These are phyloP conservation scores for Probaryconus sp. DNA, from an alignment of 1,140 invertebrate genomes.

Conservation along the genomic window DNA sequence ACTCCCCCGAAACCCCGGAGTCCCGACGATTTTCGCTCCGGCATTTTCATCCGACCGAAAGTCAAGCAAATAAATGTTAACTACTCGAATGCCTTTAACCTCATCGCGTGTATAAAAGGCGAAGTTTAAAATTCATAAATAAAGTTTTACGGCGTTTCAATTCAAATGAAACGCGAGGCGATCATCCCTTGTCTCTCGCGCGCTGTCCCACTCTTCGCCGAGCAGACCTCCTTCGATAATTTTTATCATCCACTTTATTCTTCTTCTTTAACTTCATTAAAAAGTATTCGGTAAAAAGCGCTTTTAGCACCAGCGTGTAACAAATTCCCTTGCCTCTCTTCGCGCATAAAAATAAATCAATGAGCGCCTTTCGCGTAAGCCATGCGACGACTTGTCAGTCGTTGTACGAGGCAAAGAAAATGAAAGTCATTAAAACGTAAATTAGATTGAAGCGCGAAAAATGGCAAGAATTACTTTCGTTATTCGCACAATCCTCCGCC, in stretches of 20 bases:
- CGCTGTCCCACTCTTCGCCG: too few relatives aligned
- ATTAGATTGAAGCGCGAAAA: conserved; percentile 24
- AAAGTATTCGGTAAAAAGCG: conserved; percentile 20
- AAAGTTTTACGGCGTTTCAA: too few relatives aligned
- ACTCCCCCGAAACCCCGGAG: too few relatives aligned
- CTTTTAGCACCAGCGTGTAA: conserved; percentile 11
- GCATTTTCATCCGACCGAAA: too few relatives aligned
- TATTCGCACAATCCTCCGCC: conserved; percentile 16
- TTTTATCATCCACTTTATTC: conserved; percentile 27
- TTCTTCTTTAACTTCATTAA: conserved; percentile 30
- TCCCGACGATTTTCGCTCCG: too few relatives aligned
- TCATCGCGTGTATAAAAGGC: too few relatives aligned
- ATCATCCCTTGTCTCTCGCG: too few relatives aligned
- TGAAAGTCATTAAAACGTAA: conserved; percentile 28
- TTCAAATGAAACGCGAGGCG: too few relatives aligned
- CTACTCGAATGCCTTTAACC: too few relatives aligned
- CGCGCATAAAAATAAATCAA: conserved; percentile 36
- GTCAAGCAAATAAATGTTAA: too few relatives aligned
- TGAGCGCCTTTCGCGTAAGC: conserved; percentile 3
- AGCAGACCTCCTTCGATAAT: conserved; percentile 19
- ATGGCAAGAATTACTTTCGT: conserved; percentile 23
- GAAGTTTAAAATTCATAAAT: too few relatives aligned
- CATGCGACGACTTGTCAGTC: conserved; percentile 9
- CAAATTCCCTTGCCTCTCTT: conserved; percentile 7
- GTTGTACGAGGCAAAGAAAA: conserved; percentile 1